phyloP scores from a whole-genome alignment of 1,140 invertebrate species.

The Trachymyrmex cornetzi region DNA sequence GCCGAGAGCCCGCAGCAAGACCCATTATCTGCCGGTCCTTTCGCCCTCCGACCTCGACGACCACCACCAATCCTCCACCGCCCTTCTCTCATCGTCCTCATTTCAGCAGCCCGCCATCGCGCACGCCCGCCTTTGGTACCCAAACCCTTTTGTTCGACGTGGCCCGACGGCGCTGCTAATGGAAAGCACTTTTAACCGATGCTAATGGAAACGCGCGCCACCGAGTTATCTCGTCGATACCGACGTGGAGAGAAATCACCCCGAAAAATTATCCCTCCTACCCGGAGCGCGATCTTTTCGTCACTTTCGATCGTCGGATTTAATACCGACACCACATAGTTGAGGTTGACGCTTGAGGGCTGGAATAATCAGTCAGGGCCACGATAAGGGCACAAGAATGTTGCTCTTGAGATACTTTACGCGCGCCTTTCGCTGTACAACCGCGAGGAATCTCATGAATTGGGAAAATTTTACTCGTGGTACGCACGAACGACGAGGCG shows the following conservation, averaged over 20 bases:
- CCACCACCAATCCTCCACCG: slow-evolving; percentile 24
- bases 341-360: slow-evolving; percentile 49
- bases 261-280: slow-evolving; percentile 68
- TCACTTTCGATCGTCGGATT: slow-evolving; percentile 43
- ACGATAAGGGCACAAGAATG: neutral
- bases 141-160: slow-evolving; percentile 80
- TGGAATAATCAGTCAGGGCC: neutral
- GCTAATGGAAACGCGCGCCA: slow-evolving; percentile 82
- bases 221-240: slow-evolving; percentile 66
- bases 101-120: slow-evolving; percentile 45
- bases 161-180: slow-evolving; percentile 78
- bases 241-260: slow-evolving; percentile 42
- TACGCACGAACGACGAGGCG: neutral
- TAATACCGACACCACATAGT: slow-evolving; percentile 5
- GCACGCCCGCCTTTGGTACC: slow-evolving; percentile 70
- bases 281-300: slow-evolving; percentile 15
- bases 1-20: slow-evolving; percentile 55
- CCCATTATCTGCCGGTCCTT: slow-evolving; percentile 74
- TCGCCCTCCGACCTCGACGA: slow-evolving; percentile 39
- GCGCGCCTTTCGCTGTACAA: neutral
- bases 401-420: neutral
- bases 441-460: slow-evolving; percentile 24
- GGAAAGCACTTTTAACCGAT: slow-evolving; percentile 85
- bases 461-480: slow-evolving; percentile 4
- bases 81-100: slow-evolving; percentile 51